A percentile compares a stretch with the other conserved stretches of the same genome.
phyloP scores from a whole-genome alignment of 2,797 vertebrate genomes.

The Pempheris klunzingeri region DNA sequence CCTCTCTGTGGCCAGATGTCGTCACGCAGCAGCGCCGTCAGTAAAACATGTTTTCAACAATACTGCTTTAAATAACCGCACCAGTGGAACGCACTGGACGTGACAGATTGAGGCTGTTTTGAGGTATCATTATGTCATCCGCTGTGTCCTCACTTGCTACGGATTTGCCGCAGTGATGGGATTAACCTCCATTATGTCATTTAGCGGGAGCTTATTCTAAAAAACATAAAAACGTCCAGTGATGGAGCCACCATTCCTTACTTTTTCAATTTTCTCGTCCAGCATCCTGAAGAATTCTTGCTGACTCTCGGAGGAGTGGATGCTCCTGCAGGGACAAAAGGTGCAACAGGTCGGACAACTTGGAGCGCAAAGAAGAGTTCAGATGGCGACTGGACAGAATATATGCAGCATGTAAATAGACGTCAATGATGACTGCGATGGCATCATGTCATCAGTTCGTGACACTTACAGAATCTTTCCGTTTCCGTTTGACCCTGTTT shows the following conservation, averaged over 20 bases:
- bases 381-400: background rate
- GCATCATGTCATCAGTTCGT: background rate
- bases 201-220: background rate
- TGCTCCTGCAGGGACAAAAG: constrained; percentile 82
- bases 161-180: constrained; percentile 54
- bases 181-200: constrained; percentile 62
- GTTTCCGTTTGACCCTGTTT: constrained; percentile 78
- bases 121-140: constrained; percentile 45
- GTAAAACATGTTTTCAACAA: constrained; percentile 1
- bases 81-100: constrained; percentile 2
- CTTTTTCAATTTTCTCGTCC: constrained; percentile 99
- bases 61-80: constrained; percentile 30
- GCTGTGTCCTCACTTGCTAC: constrained; percentile 49
- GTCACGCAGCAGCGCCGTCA: background rate
- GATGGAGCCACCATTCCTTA: constrained; percentile 63
- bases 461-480: constrained; percentile 85
- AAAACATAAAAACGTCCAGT: background rate
- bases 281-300: constrained; percentile 99
- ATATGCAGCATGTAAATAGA: background rate
- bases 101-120: constrained; percentile 57
- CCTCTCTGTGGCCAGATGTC: background rate
- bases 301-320: constrained; percentile 99
- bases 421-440: background rate
- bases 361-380: background rate
- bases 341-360: constrained; percentile 4